Evolutionary conservation across 1,140 invertebrate species (phyloP).

Genomic region (Brachionus calyciflorus): DNA sequence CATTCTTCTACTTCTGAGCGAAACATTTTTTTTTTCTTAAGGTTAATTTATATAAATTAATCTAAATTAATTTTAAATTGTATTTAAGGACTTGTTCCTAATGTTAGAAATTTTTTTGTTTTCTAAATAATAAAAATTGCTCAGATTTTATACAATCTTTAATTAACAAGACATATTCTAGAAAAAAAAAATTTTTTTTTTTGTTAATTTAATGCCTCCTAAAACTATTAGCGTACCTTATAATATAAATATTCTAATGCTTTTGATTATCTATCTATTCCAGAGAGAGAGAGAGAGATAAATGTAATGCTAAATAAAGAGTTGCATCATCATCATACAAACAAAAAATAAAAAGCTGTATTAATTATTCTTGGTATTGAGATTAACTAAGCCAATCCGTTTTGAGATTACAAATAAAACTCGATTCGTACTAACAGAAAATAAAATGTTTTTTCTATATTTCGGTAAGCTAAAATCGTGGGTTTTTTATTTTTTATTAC

Average conservation of each 20-base stretch:
- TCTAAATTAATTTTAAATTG: constrained; percentile 37
- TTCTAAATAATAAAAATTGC: constrained; percentile 4
- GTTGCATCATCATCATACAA: neutral
- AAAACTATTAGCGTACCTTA: constrained; percentile 38
- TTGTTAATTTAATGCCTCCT: no score
- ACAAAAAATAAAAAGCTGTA: neutral
- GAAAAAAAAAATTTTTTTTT: constrained; percentile 16
- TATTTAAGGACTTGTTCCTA: no score
- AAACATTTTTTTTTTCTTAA: constrained; percentile 36
- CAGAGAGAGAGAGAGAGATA: no score
- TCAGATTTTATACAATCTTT: constrained; percentile 31
- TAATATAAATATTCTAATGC: neutral
- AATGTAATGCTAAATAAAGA: no score
- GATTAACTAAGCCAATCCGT: no score
- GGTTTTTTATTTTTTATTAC: neutral
- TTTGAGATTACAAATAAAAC: no score
- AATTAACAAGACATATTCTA: constrained; percentile 39
- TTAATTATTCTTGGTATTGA: no score
- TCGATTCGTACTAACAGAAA: neutral
- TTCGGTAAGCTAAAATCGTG: neutral
- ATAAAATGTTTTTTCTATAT: neutral
- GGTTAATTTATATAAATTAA: neutral
- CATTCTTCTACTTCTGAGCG: constrained; percentile 47
- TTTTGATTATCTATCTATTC: no score
- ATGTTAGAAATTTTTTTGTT: neutral